A percentile compares a stretch with the other conserved stretches of the same genome.
Evolutionary conservation across 2,888 invertebrate species (phyloP).

Genomic region (Desoria tigrina): DNA sequence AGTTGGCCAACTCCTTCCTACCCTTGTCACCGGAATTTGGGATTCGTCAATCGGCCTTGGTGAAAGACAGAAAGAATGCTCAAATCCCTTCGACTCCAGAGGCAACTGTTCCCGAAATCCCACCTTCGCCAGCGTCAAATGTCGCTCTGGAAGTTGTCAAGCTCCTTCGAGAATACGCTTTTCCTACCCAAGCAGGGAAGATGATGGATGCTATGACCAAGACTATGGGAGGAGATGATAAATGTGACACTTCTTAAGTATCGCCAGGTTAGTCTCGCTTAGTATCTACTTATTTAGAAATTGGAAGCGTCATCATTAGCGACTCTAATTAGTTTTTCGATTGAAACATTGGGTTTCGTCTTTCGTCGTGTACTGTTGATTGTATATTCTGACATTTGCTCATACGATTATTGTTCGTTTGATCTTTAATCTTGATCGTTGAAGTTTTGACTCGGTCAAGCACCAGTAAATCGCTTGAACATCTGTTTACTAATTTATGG

Average conservation of each 20-base stretch:
- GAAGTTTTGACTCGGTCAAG: no score
- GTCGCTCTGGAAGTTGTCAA: conserved; percentile 52
- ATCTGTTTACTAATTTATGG: not conserved
- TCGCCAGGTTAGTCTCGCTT: conserved; percentile 61
- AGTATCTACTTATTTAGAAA: not conserved
- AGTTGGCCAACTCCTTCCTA: conserved; percentile 84
- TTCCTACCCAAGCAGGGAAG: conserved; percentile 56
- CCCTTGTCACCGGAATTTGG: conserved; percentile 59
- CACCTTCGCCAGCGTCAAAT: conserved; percentile 50
- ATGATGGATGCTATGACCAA: conserved; percentile 85
- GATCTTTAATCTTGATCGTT: no score
- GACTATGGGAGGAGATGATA: conserved; percentile 92
- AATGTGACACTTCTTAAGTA: conserved; percentile 80
- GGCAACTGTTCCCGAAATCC: conserved; percentile 50
- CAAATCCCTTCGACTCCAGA: conserved; percentile 49
- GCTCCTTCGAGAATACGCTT: conserved; percentile 50
- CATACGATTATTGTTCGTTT: no score
- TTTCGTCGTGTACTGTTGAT: no score
- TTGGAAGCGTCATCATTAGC: no score
- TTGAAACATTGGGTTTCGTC: no score
- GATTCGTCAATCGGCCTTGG: conserved; percentile 51
- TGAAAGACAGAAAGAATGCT: conserved; percentile 48
- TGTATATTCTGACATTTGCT: no score
- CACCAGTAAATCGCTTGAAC: no score
- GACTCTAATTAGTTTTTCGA: no score